These are phyloP conservation scores for pig (Sus scrofa) DNA, from an alignment of 2,113 vertebrate species.

Conservation along the genomic window DNA sequence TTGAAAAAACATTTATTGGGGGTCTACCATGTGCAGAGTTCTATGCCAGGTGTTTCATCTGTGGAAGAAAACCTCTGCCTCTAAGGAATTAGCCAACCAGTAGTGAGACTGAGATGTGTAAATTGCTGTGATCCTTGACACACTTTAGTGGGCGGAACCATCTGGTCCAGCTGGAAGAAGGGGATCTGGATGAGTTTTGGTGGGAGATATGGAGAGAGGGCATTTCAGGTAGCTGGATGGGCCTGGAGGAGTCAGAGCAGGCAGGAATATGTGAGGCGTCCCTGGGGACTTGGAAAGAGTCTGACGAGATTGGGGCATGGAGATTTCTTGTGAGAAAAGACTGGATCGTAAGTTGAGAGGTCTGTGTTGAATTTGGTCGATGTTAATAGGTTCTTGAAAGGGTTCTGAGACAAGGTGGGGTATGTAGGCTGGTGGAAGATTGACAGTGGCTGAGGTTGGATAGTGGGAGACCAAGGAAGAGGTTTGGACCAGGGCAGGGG, in stretches of 20 bases:
- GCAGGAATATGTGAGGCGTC: fast-evolving
- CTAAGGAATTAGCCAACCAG: background rate
- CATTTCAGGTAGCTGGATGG: background rate
- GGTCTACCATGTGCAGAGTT: background rate
- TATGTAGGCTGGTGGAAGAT: background rate
- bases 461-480: background rate
- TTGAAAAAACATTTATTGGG: background rate
- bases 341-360: background rate
- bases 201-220: background rate
- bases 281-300: background rate
- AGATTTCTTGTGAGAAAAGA: too few species aligned
- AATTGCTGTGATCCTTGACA: background rate
- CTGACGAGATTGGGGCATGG: background rate
- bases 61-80: background rate
- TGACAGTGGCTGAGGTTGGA: background rate
- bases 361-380: background rate
- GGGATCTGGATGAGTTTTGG: too few species aligned
- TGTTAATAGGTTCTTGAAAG: background rate
- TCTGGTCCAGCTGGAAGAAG: background rate
- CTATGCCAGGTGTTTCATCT: background rate
- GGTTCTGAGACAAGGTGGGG: background rate
- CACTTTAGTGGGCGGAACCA: background rate
- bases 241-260: background rate
- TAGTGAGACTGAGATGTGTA: background rate
- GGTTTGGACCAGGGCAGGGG: background rate